Percentiles rank a stretch among this genome's conserved stretches.
These are phyloP conservation scores for Melanchra persicariae DNA, from an alignment of 2,888 invertebrate species.

Conservation along the genomic window DNA sequence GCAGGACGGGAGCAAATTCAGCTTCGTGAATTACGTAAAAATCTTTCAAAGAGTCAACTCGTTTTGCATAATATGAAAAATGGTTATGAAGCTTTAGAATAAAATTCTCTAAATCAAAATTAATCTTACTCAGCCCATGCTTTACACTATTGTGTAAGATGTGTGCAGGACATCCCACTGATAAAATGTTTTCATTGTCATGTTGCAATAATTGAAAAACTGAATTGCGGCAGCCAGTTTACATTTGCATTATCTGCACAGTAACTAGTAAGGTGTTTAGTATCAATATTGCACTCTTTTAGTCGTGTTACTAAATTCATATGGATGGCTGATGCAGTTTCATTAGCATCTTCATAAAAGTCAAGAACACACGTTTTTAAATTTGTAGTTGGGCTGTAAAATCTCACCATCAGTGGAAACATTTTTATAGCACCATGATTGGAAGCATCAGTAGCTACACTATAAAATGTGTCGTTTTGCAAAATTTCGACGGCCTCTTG, in stretches of 20 bases:
- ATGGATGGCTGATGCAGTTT: constrained; percentile 4
- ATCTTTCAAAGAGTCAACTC: too few species aligned
- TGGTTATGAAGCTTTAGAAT: too few species aligned
- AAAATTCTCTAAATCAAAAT: too few species aligned
- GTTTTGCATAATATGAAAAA: too few species aligned
- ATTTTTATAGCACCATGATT: neutral
- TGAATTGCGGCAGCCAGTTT: too few species aligned
- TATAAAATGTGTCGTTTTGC: neutral
- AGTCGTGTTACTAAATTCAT: neutral
- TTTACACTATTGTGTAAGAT: too few species aligned
- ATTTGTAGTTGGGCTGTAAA: neutral
- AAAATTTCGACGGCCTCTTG: neutral
- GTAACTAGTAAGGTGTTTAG: neutral
- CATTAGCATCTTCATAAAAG: neutral
- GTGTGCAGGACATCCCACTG: too few species aligned
- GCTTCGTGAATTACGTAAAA: too few species aligned
- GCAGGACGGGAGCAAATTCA: too few species aligned
- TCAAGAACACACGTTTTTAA: neutral
- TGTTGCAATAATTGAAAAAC: too few species aligned
- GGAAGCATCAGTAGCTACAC: neutral
- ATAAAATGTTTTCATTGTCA: too few species aligned
- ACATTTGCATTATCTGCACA: neutral
- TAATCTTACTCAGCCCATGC: too few species aligned
- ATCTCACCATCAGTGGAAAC: neutral
- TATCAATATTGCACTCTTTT: neutral